phyloP scores from a whole-genome alignment of 2,113 vertebrate genomes.

The Rhynchopsitta pachyrhyncha region DNA sequence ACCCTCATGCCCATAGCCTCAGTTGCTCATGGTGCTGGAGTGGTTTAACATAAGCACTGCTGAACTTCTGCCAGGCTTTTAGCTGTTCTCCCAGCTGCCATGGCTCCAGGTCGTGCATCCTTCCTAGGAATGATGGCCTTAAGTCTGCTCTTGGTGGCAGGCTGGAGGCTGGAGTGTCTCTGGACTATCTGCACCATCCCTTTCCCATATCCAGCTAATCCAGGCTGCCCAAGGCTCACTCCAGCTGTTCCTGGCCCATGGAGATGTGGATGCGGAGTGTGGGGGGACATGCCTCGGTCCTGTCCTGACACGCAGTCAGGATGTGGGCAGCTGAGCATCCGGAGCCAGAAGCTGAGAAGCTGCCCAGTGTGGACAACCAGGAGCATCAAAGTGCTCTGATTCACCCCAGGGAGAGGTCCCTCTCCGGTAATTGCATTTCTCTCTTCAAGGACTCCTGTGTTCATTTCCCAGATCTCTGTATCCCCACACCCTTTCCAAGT shows the following conservation, averaged over 20 bases:
- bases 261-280: rapidly evolving
- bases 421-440: background rate
- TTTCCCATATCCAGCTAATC: background rate
- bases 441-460: background rate
- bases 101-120: background rate
- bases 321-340: background rate
- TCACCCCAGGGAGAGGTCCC: background rate
- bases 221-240: rapidly evolving
- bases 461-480: background rate
- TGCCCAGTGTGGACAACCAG: background rate
- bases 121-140: background rate
- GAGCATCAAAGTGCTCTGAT: background rate
- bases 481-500: background rate
- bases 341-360: background rate
- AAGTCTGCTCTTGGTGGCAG: background rate
- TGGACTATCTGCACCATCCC: background rate
- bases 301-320: background rate
- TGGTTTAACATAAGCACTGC: background rate
- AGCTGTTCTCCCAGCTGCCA: background rate
- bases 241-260: background rate
- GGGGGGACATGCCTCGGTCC: background rate
- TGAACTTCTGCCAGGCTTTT: background rate
- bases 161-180: background rate
- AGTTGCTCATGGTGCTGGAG: background rate
- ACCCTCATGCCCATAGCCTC: background rate